phyloP scores from a whole-genome alignment of 1,140 invertebrate species.

The Caenorhabditis latens region DNA sequence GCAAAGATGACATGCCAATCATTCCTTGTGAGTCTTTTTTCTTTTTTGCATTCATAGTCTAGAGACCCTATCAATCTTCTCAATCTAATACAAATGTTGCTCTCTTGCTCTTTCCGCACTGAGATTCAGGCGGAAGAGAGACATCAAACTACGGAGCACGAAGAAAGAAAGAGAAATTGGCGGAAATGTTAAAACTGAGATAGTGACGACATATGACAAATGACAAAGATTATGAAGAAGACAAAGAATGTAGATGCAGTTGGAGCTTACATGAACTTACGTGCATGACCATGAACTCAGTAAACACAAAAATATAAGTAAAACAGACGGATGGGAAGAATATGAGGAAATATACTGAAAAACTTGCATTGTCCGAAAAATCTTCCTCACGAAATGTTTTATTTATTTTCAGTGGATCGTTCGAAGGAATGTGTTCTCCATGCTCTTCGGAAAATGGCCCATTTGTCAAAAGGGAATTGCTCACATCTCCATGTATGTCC shows the following conservation, averaged over 20 bases:
- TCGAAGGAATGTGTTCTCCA: conserved; percentile 32
- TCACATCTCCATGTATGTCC: conserved; percentile 20
- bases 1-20: conserved; percentile 15
- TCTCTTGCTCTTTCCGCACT: conserved; percentile 25
- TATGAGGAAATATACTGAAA: not conserved
- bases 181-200: not conserved
- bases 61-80: conserved; percentile 34
- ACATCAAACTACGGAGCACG: conserved; percentile 24
- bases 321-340: not conserved
- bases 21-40: conserved; percentile 38
- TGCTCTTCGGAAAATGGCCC: conserved; percentile 8
- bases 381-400: not conserved
- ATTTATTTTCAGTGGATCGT: conserved; percentile 20
- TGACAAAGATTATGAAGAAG: not conserved
- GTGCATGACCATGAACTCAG: not conserved
- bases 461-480: conserved; percentile 17
- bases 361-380: not conserved
- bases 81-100: conserved; percentile 1
- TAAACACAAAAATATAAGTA: not conserved
- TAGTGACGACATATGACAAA: conserved; percentile 31
- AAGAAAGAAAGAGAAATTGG: not conserved
- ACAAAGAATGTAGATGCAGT: not conserved
- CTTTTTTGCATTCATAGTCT: not conserved
- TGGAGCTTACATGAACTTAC: not conserved
- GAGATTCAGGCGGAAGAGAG: not conserved